These are phyloP conservation scores for Propithecus coquereli DNA, from an alignment of 2,113 vertebrate species.

Conservation along the genomic window DNA sequence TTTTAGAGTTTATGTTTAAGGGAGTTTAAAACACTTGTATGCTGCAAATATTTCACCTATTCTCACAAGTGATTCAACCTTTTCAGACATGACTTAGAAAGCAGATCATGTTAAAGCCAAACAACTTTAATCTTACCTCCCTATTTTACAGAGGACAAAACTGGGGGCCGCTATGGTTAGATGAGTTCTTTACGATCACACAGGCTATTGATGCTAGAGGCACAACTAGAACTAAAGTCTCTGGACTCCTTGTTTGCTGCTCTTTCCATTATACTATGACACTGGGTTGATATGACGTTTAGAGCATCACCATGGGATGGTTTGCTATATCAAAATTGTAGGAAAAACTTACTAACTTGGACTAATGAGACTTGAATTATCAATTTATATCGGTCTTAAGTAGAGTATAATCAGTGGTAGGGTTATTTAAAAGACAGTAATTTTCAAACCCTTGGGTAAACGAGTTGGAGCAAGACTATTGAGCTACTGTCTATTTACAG, in stretches of 20 bases:
- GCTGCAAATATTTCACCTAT: not conserved
- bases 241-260: not conserved
- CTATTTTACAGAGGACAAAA: constrained; percentile 28
- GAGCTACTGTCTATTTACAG: not conserved
- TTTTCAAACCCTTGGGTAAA: not conserved
- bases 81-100: constrained; percentile 21
- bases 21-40: not conserved
- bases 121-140: not conserved
- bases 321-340: not conserved
- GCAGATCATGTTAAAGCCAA: not conserved
- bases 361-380: constrained; percentile 8
- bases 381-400: not conserved
- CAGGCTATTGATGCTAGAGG: not conserved
- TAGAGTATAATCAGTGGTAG: not conserved
- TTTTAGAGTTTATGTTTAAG: not conserved
- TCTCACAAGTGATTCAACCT: not conserved
- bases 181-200: not conserved
- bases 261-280: not conserved
- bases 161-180: not conserved
- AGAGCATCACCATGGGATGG: not conserved
- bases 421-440: not conserved
- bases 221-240: not conserved
- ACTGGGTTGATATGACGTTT: not conserved
- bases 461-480: not conserved
- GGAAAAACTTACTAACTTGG: not conserved